phyloP scores from a whole-genome alignment of 2,113 vertebrate genomes.

The Candoia aspera region DNA sequence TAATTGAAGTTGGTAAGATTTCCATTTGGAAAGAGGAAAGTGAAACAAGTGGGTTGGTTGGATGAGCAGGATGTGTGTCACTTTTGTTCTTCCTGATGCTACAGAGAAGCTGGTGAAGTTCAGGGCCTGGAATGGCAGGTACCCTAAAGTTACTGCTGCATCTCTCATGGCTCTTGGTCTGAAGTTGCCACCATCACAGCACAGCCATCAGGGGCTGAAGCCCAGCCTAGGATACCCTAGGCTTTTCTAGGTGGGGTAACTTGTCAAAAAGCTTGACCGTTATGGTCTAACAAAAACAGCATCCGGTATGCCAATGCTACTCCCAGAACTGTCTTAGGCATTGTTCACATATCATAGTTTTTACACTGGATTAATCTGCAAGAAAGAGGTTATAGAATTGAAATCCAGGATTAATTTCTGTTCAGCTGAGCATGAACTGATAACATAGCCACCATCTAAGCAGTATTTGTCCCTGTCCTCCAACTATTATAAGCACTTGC shows the following conservation, averaged over 20 bases:
- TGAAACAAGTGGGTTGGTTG: background rate
- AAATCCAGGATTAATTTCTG: background rate
- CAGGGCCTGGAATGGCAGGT: background rate
- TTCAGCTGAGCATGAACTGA: background rate
- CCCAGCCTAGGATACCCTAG: background rate
- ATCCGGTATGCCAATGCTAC: background rate
- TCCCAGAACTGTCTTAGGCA: background rate
- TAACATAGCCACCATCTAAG: background rate
- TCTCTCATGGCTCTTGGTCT: background rate
- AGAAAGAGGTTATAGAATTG: background rate
- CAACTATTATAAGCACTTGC: background rate
- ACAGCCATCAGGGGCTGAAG: background rate
- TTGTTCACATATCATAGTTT: background rate
- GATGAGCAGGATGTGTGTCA: background rate
- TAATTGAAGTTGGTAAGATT: background rate
- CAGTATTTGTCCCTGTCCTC: background rate
- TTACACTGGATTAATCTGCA: background rate
- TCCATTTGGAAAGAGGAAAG: background rate
- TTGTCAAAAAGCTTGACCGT: background rate
- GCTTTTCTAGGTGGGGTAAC: background rate
- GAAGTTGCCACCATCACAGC: background rate
- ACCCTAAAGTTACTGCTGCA: background rate
- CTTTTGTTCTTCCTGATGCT: background rate
- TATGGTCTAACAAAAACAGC: background rate
- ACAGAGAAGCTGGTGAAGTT: background rate